Percentiles rank a stretch among this genome's conserved stretches.
These are phyloP conservation scores for Ephialtes manifestator DNA, from an alignment of 2,888 invertebrate genomes.

Conservation along the genomic window DNA sequence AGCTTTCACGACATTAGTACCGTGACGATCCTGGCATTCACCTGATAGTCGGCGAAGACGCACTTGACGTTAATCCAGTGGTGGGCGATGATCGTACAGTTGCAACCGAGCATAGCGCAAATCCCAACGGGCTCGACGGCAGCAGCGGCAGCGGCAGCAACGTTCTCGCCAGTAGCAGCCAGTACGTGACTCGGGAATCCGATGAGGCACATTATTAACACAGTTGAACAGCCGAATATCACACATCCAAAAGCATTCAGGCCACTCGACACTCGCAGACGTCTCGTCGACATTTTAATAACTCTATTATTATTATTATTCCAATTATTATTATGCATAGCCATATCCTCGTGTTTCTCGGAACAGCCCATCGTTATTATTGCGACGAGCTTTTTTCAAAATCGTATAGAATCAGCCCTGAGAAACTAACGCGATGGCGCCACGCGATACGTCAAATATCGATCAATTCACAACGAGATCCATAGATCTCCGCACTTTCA, in stretches of 20 bases:
- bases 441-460: conserved; percentile 34
- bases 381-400: not conserved
- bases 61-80: conserved; percentile 90
- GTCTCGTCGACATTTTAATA: conserved; percentile 54
- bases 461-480: conserved; percentile 54
- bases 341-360: conserved; percentile 37
- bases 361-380: conserved; percentile 27
- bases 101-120: conserved; percentile 88
- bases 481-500: conserved; percentile 54
- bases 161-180: conserved; percentile 71
- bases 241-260: conserved; percentile 76
- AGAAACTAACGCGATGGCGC: not conserved
- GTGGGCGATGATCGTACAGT: conserved; percentile 88
- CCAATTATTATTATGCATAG: conserved; percentile 23
- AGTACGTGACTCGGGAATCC: conserved; percentile 68
- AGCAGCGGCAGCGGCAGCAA: conserved; percentile 73
- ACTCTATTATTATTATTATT: conserved; percentile 33
- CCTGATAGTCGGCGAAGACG: conserved; percentile 88
- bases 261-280: conserved; percentile 69
- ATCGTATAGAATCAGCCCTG: conserved; percentile 12
- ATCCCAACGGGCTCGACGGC: conserved; percentile 83
- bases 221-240: conserved; percentile 63
- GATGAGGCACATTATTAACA: conserved; percentile 75
- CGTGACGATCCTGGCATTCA: conserved; percentile 83
- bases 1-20: conserved; percentile 12